phyloP scores from a whole-genome alignment of 2,113 vertebrate genomes.

The Chaetodon trifascialis region DNA sequence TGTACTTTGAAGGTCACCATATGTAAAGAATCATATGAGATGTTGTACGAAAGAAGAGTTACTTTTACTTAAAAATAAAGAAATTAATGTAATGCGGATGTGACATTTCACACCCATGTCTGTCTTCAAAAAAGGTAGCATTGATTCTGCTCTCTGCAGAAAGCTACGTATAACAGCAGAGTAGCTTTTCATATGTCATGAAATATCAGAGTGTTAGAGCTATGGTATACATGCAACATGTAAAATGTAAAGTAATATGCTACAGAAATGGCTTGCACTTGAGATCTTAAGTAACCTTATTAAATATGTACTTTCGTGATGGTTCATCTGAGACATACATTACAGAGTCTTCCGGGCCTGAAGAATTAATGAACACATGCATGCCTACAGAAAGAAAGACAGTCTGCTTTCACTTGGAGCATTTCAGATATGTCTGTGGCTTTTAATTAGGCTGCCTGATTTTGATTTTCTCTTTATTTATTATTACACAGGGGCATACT shows the following conservation, averaged over 20 bases:
- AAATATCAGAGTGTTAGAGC: neutral
- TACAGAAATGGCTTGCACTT: neutral
- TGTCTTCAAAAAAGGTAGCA: neutral
- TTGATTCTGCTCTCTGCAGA: neutral
- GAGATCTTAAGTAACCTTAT: conserved; percentile 19
- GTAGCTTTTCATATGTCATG: neutral
- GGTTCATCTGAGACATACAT: conserved; percentile 10
- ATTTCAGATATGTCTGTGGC: conserved; percentile 41
- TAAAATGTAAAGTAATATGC: conserved; percentile 5
- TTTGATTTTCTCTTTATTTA: conserved; percentile 34
- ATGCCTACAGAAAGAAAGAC: conserved; percentile 6
- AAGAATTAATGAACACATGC: conserved; percentile 52
- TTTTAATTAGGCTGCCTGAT: conserved; percentile 54
- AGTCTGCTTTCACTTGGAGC: conserved; percentile 27
- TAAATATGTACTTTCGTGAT: conserved; percentile 46
- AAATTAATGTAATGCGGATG: conserved; percentile 38
- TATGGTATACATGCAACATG: neutral
- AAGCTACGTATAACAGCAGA: neutral
- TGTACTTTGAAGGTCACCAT: neutral
- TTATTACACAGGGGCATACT: conserved; percentile 17
- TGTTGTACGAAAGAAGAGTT: too few species aligned
- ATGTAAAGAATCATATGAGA: neutral
- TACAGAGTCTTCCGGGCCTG: conserved; percentile 20
- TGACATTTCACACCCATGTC: conserved; percentile 31
- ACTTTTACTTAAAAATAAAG: neutral